Evolutionary conservation across 2,888 invertebrate genomes (phyloP).

Genomic region (Drosophila acutilabella): DNA sequence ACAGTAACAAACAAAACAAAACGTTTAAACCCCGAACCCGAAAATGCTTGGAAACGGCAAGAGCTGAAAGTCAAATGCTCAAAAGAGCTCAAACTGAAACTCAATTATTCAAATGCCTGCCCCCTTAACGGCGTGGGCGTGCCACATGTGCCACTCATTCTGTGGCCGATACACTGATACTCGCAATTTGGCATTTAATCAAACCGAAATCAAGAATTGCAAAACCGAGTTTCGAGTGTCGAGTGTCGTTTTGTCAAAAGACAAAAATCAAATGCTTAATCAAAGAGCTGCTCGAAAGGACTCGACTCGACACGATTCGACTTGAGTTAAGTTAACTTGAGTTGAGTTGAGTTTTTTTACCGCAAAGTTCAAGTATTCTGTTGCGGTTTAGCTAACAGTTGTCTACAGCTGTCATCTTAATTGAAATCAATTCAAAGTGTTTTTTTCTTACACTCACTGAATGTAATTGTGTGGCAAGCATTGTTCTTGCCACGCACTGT

Average conservation of each 20-base stretch:
- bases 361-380: conserved; percentile 48
- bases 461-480: conserved; percentile 70
- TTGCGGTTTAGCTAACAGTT: conserved; percentile 45
- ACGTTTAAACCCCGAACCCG: conserved; percentile 53
- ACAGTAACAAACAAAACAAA: conserved; percentile 62
- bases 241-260: not conserved
- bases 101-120: conserved; percentile 72
- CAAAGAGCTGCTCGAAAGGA: conserved; percentile 14
- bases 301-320: not conserved
- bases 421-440: conserved; percentile 81
- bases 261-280: conserved; percentile 5
- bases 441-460: conserved; percentile 56
- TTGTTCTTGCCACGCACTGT: conserved; percentile 34
- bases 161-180: conserved; percentile 54
- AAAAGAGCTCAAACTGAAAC: conserved; percentile 45
- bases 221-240: not conserved
- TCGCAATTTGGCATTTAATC: conserved; percentile 77
- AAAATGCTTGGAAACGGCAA: conserved; percentile 12
- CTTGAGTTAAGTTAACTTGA: conserved; percentile 1
- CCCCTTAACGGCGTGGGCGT: conserved; percentile 40
- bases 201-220: conserved; percentile 33
- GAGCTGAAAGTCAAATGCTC: not conserved
- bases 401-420: conserved; percentile 71
- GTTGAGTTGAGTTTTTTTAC: not conserved
- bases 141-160: conserved; percentile 50